phyloP scores from a whole-genome alignment of 2,797 vertebrate species.

The Sciaenops ocellatus region DNA sequence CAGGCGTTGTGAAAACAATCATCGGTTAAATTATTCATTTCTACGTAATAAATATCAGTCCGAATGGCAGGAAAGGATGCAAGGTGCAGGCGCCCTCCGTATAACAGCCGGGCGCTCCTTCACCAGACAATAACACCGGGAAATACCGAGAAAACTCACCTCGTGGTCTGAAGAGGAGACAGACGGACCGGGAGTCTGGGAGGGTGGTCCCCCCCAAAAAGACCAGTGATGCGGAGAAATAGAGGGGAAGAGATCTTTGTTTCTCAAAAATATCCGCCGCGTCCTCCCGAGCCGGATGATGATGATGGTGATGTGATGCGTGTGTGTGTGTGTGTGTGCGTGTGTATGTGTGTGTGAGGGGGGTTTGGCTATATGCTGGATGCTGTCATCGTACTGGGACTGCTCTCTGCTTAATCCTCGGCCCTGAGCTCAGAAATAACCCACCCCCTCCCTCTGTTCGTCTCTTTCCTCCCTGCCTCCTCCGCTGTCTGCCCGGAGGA shows the following conservation, averaged over 20 bases:
- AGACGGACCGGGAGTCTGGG: conserved; percentile 57
- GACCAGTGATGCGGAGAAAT: conserved; percentile 44
- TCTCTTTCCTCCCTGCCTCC: conserved; percentile 61
- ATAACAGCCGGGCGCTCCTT: conserved; percentile 34
- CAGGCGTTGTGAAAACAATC: conserved; percentile 25
- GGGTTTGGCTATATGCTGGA: conserved; percentile 79
- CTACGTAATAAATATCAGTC: conserved; percentile 29
- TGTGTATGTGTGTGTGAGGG: neutral
- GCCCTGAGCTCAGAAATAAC: conserved; percentile 82
- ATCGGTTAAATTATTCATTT: conserved; percentile 38
- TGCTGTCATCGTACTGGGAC: conserved; percentile 85
- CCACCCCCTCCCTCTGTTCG: conserved; percentile 66
- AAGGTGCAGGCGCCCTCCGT: conserved; percentile 68
- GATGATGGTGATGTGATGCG: conserved; percentile 68
- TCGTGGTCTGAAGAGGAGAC: conserved; percentile 78
- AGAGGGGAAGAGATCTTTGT: conserved; percentile 17
- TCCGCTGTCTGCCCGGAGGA: conserved; percentile 67
- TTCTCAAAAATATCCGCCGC: conserved; percentile 54
- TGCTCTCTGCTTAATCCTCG: conserved; percentile 83
- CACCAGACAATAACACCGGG: conserved; percentile 70
- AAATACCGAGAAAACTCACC: conserved; percentile 82
- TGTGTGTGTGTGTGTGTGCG: conserved; percentile 4
- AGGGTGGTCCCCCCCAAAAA: conserved; percentile 29
- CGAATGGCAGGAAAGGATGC: conserved; percentile 52
- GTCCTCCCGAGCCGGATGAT: conserved; percentile 70